These are phyloP conservation scores for Mesoclemmys tuberculata DNA, from an alignment of 2,113 vertebrate genomes.

Conservation along the genomic window DNA sequence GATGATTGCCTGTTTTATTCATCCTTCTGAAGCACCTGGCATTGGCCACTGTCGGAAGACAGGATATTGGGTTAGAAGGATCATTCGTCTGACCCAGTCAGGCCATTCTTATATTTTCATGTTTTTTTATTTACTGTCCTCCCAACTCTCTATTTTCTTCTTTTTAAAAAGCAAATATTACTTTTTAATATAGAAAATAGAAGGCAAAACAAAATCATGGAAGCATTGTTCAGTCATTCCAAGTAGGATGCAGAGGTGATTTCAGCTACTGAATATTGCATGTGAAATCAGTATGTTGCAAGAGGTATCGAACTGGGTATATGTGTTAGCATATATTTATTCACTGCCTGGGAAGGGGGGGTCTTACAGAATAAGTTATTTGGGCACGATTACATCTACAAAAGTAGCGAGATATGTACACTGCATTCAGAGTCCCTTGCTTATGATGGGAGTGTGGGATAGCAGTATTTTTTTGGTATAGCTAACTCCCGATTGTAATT, in stretches of 20 bases:
- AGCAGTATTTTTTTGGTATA: neutral
- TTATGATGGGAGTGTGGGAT: constrained; percentile 20
- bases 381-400: neutral
- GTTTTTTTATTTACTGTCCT: neutral
- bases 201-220: neutral
- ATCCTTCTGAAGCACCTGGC: too few relatives aligned
- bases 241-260: neutral
- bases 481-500: neutral
- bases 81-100: too few relatives aligned
- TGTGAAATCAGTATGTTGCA: constrained; percentile 36
- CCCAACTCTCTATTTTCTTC: neutral
- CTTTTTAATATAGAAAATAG: neutral
- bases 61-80: too few relatives aligned
- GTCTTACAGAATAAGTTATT: neutral
- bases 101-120: too few relatives aligned
- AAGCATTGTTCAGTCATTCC: neutral
- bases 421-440: neutral
- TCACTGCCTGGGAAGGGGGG: neutral
- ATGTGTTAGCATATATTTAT: constrained; percentile 25
- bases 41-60: too few relatives aligned
- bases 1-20: too few relatives aligned
- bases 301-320: constrained; percentile 16
- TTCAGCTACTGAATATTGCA: neutral
- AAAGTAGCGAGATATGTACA: neutral
- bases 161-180: neutral